Evolutionary conservation across 2,888 invertebrate species (phyloP), one percentile per base, ranked within the genome.

Genomic region (Atethmia centrago): DNA sequence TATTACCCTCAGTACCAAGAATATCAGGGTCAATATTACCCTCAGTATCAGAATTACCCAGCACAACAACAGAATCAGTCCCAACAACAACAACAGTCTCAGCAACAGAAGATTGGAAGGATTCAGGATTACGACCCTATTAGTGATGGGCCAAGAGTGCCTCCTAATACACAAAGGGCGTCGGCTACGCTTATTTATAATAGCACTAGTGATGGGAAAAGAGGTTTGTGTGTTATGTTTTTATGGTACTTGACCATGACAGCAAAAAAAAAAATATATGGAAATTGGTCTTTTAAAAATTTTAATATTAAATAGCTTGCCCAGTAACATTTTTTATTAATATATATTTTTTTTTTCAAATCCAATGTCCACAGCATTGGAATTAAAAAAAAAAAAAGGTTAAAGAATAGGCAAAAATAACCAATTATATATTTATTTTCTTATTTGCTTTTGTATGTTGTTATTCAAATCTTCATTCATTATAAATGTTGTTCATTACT

Each of bases 131-230:
- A 98, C 89, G 98, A 98, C 92, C 98, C 98, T 5, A 94, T 98
- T 82, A 97, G 97, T 85, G 98, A 98, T 89, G 97, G 97, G 64
- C 98, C 98, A 25, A 96, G 98, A 80, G 97, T 96, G 65, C 96
- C 97, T 78, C 98, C 98, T 0, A 98, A 98, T 90, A 97, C 98
- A 8, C 97, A 98, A 78, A 96, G 98, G 87, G 97, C 98, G 88
- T 98, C 98, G 7, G 98, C 98, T 68, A 98, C 98, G 31, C 97
- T 99, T 84, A 98, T 99, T 89, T 99, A 98, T 94, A 98, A 98
- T 87, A 92, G 95, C 89, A 94, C 95, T 67, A 93, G 88, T 77
- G 95, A 96, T 76, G 93, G 91, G 16, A 94, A 93, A 82, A 75
- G 94, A 95, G 95, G 95, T 95, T 91, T 89, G 94, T 83, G n/a